A percentile compares a stretch with the other conserved stretches of the same genome.
These are phyloP conservation scores for Lysiphlebus fabarum DNA, from an alignment of 1,140 invertebrate species.

Conservation along the genomic window DNA sequence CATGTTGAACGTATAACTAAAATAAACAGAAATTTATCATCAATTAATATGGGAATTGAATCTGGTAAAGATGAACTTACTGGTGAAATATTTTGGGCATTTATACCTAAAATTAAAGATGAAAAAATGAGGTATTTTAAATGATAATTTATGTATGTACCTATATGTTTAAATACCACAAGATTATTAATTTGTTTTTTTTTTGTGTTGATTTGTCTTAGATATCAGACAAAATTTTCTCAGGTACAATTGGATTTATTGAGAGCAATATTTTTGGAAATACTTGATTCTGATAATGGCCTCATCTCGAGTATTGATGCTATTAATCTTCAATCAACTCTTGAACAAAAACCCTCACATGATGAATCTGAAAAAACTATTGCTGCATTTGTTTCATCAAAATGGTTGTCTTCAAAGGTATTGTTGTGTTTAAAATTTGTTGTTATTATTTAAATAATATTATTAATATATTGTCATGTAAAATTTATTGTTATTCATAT, in stretches of 20 bases:
- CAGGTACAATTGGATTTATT: constrained; percentile 33
- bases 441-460: background rate
- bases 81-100: constrained; percentile 33
- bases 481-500: background rate
- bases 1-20: constrained; percentile 8
- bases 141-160: too few relatives aligned
- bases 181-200: too few relatives aligned
- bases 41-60: constrained; percentile 35
- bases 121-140: constrained; percentile 27
- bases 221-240: constrained; percentile 23
- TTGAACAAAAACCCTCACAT: constrained; percentile 33
- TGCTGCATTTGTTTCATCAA: constrained; percentile 29
- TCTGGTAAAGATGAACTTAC: constrained; percentile 37
- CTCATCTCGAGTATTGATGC: constrained; percentile 35
- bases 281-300: constrained; percentile 34
- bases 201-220: too few relatives aligned
- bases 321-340: constrained; percentile 36
- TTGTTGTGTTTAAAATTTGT: constrained; percentile 12
- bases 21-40: constrained; percentile 33
- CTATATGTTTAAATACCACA: too few relatives aligned
- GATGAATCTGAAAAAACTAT: constrained; percentile 37
- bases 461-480: constrained; percentile 19
- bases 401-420: constrained; percentile 35
- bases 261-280: constrained; percentile 36
- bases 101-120: constrained; percentile 32